These are phyloP conservation scores for Oryzias woworae DNA, from an alignment of 2,113 vertebrate species.

Conservation along the genomic window DNA sequence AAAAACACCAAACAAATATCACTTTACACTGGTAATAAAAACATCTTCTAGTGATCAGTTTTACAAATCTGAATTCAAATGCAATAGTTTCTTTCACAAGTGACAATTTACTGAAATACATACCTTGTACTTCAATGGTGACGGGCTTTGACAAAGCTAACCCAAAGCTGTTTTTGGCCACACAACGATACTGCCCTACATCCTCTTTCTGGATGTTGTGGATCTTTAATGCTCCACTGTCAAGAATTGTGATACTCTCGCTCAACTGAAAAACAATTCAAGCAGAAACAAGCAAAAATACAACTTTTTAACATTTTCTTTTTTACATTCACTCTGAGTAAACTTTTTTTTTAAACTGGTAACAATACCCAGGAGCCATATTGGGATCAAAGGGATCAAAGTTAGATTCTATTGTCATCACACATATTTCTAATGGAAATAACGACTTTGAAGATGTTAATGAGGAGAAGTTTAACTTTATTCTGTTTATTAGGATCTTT, in stretches of 20 bases:
- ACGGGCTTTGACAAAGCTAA: constrained; percentile 89
- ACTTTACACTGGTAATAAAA: neutral
- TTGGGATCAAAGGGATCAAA: too few species aligned
- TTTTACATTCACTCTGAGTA: too few species aligned
- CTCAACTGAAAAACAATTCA: constrained; percentile 77
- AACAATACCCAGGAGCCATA: too few species aligned
- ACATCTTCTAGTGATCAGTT: neutral
- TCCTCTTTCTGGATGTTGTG: constrained; percentile 93
- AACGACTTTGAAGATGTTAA: too few species aligned
- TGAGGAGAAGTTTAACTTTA: too few species aligned
- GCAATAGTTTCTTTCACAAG: neutral
- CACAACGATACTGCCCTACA: constrained; percentile 91
- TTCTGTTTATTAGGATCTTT: too few species aligned
- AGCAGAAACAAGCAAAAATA: neutral
- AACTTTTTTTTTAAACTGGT: too few species aligned
- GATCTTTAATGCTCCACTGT: constrained; percentile 92
- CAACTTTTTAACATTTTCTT: neutral
- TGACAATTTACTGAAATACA: constrained; percentile 3
- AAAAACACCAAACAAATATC: neutral
- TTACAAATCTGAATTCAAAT: neutral
- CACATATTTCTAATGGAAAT: too few species aligned
- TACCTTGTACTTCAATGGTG: constrained; percentile 89
- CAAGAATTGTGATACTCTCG: constrained; percentile 86
- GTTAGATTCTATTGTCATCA: too few species aligned
- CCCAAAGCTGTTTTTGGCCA: constrained; percentile 96